Evolutionary conservation across 2,888 invertebrate species (phyloP).

Genomic region (Drosophila algonquin): DNA sequence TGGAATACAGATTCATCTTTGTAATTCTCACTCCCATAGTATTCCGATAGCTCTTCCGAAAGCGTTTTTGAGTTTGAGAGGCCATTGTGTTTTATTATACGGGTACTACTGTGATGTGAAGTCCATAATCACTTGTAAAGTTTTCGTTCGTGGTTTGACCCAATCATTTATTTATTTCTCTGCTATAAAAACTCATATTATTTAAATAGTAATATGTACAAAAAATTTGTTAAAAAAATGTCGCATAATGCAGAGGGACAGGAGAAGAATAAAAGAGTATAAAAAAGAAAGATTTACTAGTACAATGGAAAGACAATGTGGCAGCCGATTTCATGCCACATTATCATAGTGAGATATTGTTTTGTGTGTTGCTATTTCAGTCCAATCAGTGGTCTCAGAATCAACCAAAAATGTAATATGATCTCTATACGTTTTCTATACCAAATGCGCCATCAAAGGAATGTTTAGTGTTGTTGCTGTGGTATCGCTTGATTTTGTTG

Average conservation of each 20-base stretch:
- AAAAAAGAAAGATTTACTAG: constrained; percentile 14
- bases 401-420: constrained; percentile 7
- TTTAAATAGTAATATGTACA: constrained; percentile 30
- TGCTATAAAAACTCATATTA: constrained; percentile 13
- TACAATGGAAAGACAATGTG: constrained; percentile 18
- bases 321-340: constrained; percentile 6
- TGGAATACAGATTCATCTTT: background rate
- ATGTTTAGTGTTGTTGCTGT: constrained; percentile 60
- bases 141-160: background rate
- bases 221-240: constrained; percentile 20
- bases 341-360: constrained; percentile 21
- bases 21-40: background rate
- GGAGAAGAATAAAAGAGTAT: constrained; percentile 11
- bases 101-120: background rate
- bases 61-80: no score
- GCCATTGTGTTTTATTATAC: no score
- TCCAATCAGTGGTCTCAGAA: constrained; percentile 37
- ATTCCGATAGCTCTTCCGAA: no score
- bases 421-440: constrained; percentile 9
- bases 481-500: constrained; percentile 58
- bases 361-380: constrained; percentile 26
- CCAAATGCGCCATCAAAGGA: constrained; percentile 24
- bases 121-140: background rate
- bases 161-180: constrained; percentile 19
- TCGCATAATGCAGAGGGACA: constrained; percentile 1